Conservation (phyloP, 2,888 invertebrate species). For the Scelioninae gen. 1 region DNA sequence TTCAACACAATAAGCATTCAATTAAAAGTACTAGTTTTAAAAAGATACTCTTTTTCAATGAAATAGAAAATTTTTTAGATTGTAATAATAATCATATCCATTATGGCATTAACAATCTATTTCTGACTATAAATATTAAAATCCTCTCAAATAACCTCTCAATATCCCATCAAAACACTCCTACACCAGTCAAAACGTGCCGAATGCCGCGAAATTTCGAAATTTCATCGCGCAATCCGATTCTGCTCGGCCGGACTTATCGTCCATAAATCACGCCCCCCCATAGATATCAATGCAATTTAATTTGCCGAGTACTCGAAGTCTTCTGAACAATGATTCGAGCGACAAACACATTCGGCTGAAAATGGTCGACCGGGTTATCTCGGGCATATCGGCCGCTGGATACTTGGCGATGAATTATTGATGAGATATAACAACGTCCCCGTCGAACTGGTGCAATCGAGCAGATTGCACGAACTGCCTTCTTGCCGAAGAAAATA, state of each 20-base stretch:
- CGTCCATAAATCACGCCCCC: slow-evolving; percentile 37
- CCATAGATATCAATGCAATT: slow-evolving; percentile 41
- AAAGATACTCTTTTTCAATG: too few species aligned
- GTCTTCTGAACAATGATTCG: slow-evolving; percentile 49
- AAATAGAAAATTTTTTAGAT: too few species aligned
- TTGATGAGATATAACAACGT: slow-evolving; percentile 68
- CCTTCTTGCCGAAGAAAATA: slow-evolving; percentile 55
- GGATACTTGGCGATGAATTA: slow-evolving; percentile 68
- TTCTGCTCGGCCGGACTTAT: slow-evolving; percentile 9
- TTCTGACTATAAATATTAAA: too few species aligned
- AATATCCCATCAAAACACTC: neutral
- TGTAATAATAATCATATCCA: too few species aligned
- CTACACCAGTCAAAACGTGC: neutral
- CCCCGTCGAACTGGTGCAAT: slow-evolving; percentile 61
- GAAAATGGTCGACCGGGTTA: slow-evolving; percentile 62
- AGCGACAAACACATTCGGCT: slow-evolving; percentile 49
- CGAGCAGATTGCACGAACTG: slow-evolving; percentile 65
- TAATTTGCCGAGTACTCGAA: slow-evolving; percentile 50
- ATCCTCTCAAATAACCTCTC: neutral
- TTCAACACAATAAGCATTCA: too few species aligned
- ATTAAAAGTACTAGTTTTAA: too few species aligned
- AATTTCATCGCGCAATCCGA: slow-evolving; percentile 17
- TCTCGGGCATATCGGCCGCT: slow-evolving; percentile 52
- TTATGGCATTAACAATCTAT: too few species aligned
- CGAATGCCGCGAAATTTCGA: slow-evolving; percentile 9